Conservation (phyloP, 2,113 vertebrate species). For the Coptodon bakossiorum region DNA sequence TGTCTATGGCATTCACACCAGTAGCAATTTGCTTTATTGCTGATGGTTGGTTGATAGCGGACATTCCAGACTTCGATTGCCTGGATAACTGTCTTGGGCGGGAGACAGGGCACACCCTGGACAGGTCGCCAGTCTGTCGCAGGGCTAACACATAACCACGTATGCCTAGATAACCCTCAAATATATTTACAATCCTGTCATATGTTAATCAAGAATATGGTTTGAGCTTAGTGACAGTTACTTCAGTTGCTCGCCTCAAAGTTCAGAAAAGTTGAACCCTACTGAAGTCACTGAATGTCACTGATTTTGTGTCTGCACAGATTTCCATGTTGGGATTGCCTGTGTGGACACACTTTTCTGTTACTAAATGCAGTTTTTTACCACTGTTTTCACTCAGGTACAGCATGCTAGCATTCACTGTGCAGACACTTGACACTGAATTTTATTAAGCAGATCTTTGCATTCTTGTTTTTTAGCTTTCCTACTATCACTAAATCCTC, state of each 20-base stretch:
- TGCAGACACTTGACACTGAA: background rate
- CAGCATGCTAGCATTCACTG: background rate
- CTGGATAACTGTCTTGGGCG: background rate
- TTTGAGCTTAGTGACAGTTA: background rate
- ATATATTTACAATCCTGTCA: background rate
- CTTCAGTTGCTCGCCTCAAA: background rate
- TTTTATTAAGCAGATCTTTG: background rate
- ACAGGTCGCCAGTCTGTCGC: background rate
- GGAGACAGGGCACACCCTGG: fast-evolving
- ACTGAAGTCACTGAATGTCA: background rate
- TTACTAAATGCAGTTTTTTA: background rate
- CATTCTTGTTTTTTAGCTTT: background rate
- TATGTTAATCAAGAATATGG: background rate
- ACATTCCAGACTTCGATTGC: background rate
- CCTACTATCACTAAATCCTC: background rate
- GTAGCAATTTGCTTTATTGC: background rate
- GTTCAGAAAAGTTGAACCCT: background rate
- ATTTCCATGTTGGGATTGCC: background rate
- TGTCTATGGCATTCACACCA: background rate
- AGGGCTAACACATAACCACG: background rate
- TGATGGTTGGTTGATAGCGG: background rate
- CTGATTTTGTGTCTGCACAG: background rate
- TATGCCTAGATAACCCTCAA: background rate
- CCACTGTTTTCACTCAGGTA: fast-evolving
- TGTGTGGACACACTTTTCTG: fast-evolving